phyloP scores from a whole-genome alignment of 2,888 invertebrate species.

The Andricus curvator region DNA sequence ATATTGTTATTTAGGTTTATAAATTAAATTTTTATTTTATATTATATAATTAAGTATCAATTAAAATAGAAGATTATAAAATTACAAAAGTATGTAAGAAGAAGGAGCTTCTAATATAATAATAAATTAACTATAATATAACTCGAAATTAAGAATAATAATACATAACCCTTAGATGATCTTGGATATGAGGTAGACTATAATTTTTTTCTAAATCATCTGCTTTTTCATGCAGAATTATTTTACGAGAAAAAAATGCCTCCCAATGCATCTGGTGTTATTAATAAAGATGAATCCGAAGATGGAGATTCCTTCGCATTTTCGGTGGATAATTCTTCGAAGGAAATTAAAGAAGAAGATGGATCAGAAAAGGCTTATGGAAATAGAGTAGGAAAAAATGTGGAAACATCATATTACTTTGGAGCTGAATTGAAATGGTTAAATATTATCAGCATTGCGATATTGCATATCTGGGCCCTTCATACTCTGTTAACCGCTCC shows the following conservation, averaged over 20 bases:
- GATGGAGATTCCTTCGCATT: not conserved
- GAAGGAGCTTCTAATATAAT: too few relatives aligned
- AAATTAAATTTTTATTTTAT: too few relatives aligned
- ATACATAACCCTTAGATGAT: too few relatives aligned
- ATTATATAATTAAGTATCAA: too few relatives aligned
- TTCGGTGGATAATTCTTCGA: not conserved
- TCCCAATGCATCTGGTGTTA: slow-evolving; percentile 40
- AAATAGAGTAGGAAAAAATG: not conserved
- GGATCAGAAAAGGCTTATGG: not conserved
- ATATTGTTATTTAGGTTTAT: too few relatives aligned
- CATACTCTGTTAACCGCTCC: not conserved
- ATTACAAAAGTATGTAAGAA: too few relatives aligned
- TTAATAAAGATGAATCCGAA: slow-evolving; percentile 3
- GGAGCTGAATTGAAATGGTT: slow-evolving; percentile 5
- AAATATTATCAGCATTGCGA: not conserved
- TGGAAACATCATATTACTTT: not conserved
- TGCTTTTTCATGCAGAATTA: not conserved
- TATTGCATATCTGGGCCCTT: not conserved
- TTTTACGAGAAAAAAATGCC: slow-evolving; percentile 39
- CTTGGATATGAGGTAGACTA: too few relatives aligned
- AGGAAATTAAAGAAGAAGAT: not conserved
- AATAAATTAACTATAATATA: too few relatives aligned
- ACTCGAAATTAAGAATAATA: too few relatives aligned
- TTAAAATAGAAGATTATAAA: too few relatives aligned
- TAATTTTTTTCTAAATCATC: not conserved